phyloP scores from a whole-genome alignment of 2,888 invertebrate species.

The Lochmaea capreae region DNA sequence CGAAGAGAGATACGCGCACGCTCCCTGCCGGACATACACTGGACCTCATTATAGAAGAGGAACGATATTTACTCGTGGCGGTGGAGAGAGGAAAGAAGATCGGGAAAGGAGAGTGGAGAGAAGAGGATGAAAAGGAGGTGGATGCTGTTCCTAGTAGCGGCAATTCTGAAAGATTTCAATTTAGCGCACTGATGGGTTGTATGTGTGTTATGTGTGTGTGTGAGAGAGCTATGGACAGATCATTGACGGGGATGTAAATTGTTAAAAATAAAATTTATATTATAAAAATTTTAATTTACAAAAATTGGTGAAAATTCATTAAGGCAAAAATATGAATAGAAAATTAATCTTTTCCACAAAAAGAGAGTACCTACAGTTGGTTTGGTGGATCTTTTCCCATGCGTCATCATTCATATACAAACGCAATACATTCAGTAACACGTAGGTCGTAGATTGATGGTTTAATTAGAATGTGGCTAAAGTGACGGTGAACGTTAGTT shows the following conservation, averaged over 20 bases:
- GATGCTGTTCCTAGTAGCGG: constrained; percentile 51
- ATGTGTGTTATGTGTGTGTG: constrained; percentile 46
- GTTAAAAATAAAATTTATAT: too few relatives aligned
- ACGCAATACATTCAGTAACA: too few relatives aligned
- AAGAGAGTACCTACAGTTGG: too few relatives aligned
- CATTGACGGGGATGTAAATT: constrained; percentile 35
- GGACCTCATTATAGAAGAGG: constrained; percentile 62
- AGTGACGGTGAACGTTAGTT: too few relatives aligned
- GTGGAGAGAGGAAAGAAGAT: constrained; percentile 52
- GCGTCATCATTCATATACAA: too few relatives aligned
- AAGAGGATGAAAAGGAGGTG: constrained; percentile 38
- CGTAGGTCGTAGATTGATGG: too few relatives aligned
- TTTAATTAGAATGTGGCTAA: too few relatives aligned
- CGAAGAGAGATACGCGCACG: constrained; percentile 60
- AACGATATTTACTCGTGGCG: constrained; percentile 63
- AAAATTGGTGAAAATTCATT: too few relatives aligned
- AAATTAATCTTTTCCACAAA: too few relatives aligned
- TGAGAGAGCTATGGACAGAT: constrained; percentile 46
- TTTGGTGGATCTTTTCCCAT: too few relatives aligned
- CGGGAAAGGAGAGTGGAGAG: constrained; percentile 35
- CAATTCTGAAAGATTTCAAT: constrained; percentile 65
- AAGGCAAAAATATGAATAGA: too few relatives aligned
- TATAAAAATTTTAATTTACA: too few relatives aligned
- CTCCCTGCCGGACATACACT: constrained; percentile 60
- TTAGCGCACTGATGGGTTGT: constrained; percentile 61